Conservation (phyloP, 2,113 vertebrate genomes). For the Eurystomus gularis region DNA sequence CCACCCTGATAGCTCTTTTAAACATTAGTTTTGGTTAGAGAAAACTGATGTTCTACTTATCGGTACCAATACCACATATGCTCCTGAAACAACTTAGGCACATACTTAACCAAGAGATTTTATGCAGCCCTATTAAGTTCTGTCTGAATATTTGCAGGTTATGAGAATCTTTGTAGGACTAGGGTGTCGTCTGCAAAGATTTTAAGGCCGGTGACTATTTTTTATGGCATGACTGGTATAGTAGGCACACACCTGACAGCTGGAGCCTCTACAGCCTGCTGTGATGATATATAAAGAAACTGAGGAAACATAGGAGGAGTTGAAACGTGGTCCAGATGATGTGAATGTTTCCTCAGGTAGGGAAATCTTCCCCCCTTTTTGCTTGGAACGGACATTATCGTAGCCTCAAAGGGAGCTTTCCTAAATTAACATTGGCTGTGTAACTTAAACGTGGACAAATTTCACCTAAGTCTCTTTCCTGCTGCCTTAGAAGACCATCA, state of each 20-base stretch:
- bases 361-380: background rate
- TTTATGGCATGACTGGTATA: background rate
- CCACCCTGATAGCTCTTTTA: background rate
- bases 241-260: background rate
- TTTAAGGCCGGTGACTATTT: background rate
- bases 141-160: background rate
- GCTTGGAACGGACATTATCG: background rate
- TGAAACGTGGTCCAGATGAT: background rate
- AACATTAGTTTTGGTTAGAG: background rate
- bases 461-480: background rate
- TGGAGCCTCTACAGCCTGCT: background rate
- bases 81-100: background rate
- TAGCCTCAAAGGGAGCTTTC: background rate
- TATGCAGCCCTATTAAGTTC: background rate
- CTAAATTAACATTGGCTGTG: background rate
- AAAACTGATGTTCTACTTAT: background rate
- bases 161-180: background rate
- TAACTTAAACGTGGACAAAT: background rate
- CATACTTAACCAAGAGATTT: background rate
- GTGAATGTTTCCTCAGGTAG: background rate
- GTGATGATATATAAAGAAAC: background rate
- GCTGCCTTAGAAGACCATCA: background rate
- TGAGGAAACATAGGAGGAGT: background rate
- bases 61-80: rapidly evolving
- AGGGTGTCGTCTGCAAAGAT: background rate